These are phyloP conservation scores for Bombus soroeensis DNA, from an alignment of 1,140 invertebrate species.

Conservation along the genomic window DNA sequence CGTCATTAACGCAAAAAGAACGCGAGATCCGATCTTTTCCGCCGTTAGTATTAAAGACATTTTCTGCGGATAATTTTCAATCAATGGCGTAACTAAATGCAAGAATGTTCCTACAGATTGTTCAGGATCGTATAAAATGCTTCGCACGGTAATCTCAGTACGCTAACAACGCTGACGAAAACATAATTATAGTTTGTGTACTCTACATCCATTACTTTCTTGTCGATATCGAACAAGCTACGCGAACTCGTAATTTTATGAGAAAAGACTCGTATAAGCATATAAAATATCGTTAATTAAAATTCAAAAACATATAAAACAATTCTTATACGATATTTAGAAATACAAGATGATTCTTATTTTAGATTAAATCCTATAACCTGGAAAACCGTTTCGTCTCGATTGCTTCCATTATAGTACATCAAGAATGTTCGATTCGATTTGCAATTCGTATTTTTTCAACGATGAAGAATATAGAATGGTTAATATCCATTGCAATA, in stretches of 20 bases:
- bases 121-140: neutral
- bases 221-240: neutral
- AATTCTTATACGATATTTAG: neutral
- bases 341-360: neutral
- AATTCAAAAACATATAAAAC: neutral
- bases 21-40: neutral
- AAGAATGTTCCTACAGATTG: neutral
- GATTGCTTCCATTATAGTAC: neutral
- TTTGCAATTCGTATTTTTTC: neutral
- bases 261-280: neutral
- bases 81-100: slow-evolving; percentile 10
- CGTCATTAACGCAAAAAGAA: neutral
- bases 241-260: neutral
- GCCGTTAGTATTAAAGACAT: neutral
- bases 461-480: neutral
- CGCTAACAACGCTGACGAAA: neutral
- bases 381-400: neutral
- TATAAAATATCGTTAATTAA: neutral
- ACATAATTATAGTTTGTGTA: neutral
- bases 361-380: neutral
- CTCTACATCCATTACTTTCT: neutral
- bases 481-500: neutral
- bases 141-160: neutral
- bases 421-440: neutral
- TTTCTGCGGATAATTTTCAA: slow-evolving; percentile 8